Evolutionary conservation across 2,113 vertebrate species (phyloP).

Genomic region (Notechis scutatus): DNA sequence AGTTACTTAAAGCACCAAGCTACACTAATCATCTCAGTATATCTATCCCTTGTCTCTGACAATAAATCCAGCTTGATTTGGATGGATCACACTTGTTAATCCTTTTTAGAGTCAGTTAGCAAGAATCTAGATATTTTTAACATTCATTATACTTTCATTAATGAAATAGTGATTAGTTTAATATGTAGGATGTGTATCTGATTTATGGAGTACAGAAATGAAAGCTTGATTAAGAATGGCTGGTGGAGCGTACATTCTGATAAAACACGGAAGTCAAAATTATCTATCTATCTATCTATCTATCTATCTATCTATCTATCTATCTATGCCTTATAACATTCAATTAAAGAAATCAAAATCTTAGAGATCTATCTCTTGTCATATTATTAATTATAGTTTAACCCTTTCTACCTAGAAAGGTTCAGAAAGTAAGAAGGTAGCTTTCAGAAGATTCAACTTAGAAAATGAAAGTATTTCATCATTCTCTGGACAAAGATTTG

Average conservation of each 20-base stretch:
- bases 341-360: not conserved
- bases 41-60: not conserved
- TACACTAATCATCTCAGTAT: not conserved
- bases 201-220: not conserved
- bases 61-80: not conserved
- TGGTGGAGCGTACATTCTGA: not conserved
- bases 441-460: not conserved
- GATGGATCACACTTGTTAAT: not conserved
- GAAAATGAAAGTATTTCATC: not conserved
- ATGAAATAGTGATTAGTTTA: not conserved
- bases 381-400: not conserved
- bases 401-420: not conserved
- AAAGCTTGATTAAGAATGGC: not conserved
- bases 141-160: not conserved
- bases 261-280: not conserved
- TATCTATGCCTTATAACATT: not conserved
- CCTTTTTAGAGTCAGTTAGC: not conserved
- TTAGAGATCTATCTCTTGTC: not conserved
- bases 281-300: too few relatives aligned
- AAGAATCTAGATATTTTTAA: not conserved
- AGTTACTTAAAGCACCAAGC: not conserved
- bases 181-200: not conserved
- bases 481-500: not conserved
- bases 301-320: not conserved
- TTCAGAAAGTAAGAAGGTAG: not conserved